Conservation (phyloP, 2,797 vertebrate species). For the Aldrovandia affinis region DNA sequence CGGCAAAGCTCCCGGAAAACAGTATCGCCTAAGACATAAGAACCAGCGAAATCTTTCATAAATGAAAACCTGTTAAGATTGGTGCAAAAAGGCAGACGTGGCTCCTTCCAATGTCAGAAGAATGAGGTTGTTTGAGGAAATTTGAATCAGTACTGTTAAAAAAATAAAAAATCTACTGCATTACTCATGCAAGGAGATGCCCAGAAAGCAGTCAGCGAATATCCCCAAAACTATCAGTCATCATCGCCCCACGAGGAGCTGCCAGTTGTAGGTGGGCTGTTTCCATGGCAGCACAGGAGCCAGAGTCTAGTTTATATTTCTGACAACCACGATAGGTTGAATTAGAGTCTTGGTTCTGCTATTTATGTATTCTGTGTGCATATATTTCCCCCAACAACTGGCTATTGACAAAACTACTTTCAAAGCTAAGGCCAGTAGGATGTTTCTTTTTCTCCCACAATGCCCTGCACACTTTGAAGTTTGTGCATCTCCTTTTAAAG, state of each 20-base stretch:
- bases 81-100: not conserved
- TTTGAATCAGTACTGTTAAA: not conserved
- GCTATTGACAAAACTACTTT: constrained; percentile 24
- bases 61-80: not conserved
- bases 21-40: not conserved
- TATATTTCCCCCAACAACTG: constrained; percentile 33
- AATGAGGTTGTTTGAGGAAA: not conserved
- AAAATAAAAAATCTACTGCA: not conserved
- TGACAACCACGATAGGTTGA: constrained; percentile 61
- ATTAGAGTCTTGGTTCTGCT: constrained; percentile 39
- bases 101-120: not conserved
- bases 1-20: not conserved
- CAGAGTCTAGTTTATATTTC: constrained; percentile 60
- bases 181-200: not conserved
- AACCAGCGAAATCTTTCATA: not conserved
- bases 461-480: constrained; percentile 39
- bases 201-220: not conserved
- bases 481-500: not conserved
- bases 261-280: constrained; percentile 33
- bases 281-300: constrained; percentile 69
- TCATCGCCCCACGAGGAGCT: not conserved
- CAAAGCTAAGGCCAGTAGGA: constrained; percentile 14
- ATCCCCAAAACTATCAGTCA: constrained; percentile 8
- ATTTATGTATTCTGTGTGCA: constrained; percentile 42
- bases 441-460: not conserved